Evolutionary conservation across 1,140 invertebrate genomes (phyloP), one percentile per base, ranked within the genome.

Genomic region (Trichonephila inaurata): DNA sequence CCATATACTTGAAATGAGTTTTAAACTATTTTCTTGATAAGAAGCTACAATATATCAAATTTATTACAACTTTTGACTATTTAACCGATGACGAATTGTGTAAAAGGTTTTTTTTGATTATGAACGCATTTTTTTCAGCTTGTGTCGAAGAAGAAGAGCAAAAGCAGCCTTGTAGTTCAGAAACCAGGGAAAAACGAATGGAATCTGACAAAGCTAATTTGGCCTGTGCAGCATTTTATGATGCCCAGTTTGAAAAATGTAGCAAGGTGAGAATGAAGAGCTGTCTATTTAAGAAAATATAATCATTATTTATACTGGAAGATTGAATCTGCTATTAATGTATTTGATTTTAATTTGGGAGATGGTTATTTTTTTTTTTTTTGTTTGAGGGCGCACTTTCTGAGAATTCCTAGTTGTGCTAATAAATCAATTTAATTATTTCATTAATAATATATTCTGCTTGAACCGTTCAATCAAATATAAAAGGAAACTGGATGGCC

Each of bases 181-280:
- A 88, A 40, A 89, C 58, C 33, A 40, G 40, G 60, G 92, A 93
- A 61, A 93, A 81, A 18, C 64, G 85, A 81, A 81, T 88, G 66
- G 69, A 51, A 12, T 40, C 64, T 19, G 64, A 88, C 21, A 77
- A 82, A 44, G 66, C 92, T 24, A 93, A 89, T 51, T 24, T 88
- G 14, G 66, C 64, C 16, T 93, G 92, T 33, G 83, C 85, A 18
- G 85, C 92, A 5, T 24, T 93, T n/a, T 88, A 81, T 8, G 83
- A 93, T 82, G n/a, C 12, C 1, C 33, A 81, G 12, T 93, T 93
- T 89, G 16, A 88, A 33, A 19, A 61, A 51, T 93, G 92, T 24
- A 16, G n/a, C 0, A 21, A 89, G 33, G 92, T 93, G 61, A 87
- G 66, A 51, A 0, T 18, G 4, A 6, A 10, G 0, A 77, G 1